Percentiles rank a stretch among this genome's conserved stretches.
Evolutionary conservation across 2,888 invertebrate genomes (phyloP).

Genomic region (Trichogramma dendrolimi): DNA sequence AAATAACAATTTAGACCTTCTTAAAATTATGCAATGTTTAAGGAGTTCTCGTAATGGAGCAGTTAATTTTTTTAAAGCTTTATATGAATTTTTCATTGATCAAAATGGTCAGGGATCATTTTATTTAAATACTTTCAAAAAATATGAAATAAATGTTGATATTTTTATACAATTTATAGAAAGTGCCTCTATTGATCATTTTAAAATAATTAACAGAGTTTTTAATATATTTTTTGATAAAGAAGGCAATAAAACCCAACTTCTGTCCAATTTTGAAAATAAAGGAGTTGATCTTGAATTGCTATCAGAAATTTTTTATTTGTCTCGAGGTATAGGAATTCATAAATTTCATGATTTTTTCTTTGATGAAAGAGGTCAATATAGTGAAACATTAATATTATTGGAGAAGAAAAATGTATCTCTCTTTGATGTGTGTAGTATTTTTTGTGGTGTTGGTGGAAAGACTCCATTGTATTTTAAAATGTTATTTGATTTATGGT

Average conservation of each 20-base stretch:
- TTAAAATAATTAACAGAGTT: slow-evolving; percentile 38
- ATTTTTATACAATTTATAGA: slow-evolving; percentile 2
- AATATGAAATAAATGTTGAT: slow-evolving; percentile 31
- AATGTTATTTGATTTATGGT: slow-evolving; percentile 35
- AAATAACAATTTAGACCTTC: too few species aligned
- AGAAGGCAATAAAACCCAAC: slow-evolving; percentile 17
- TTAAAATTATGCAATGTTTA: too few species aligned
- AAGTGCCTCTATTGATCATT: slow-evolving; percentile 25
- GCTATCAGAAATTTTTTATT: too few species aligned
- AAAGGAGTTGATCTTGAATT: slow-evolving; percentile 28
- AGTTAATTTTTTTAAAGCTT: too few species aligned
- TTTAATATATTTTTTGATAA: slow-evolving; percentile 36
- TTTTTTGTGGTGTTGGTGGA: slow-evolving; percentile 31
- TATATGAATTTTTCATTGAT: too few species aligned
- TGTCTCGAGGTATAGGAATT: too few species aligned
- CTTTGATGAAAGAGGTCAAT: too few species aligned
- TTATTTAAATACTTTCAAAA: slow-evolving; percentile 36
- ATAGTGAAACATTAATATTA: too few species aligned
- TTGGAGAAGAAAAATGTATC: too few species aligned
- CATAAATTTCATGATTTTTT: too few species aligned
- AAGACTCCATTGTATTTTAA: slow-evolving; percentile 36
- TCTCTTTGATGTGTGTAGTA: slow-evolving; percentile 31
- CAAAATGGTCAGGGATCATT: too few species aligned
- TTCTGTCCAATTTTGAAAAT: slow-evolving; percentile 20
- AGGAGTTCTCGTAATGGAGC: too few species aligned